phyloP scores from a whole-genome alignment of 2,797 vertebrate species.

The Rachycentron canadum region DNA sequence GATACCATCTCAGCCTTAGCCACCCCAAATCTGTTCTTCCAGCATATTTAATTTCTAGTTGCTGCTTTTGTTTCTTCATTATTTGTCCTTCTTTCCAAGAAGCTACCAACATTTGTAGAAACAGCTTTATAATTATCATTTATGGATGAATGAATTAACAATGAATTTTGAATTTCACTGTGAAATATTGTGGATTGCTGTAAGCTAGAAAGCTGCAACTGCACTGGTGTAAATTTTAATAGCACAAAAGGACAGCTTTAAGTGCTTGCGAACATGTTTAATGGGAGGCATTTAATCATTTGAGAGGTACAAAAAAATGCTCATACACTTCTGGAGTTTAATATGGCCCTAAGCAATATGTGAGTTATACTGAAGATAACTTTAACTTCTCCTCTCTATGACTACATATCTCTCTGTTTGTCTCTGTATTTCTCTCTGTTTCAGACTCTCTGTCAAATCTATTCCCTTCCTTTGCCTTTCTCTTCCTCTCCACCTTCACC shows the following conservation, averaged over 20 bases:
- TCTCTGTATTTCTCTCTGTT: slow-evolving; percentile 7
- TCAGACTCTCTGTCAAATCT: slow-evolving; percentile 25
- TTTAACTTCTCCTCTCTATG: slow-evolving; percentile 14
- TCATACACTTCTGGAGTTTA: slow-evolving; percentile 12
- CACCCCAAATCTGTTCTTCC: neutral
- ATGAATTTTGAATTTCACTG: slow-evolving; percentile 12
- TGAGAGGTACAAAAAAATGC: slow-evolving; percentile 19
- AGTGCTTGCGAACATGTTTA: slow-evolving; percentile 30
- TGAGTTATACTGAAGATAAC: slow-evolving; percentile 18
- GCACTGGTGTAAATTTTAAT: slow-evolving; percentile 27
- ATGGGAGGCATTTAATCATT: slow-evolving; percentile 43
- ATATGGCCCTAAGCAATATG: slow-evolving; percentile 28
- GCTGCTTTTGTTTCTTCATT: slow-evolving; percentile 15
- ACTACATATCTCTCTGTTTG: neutral
- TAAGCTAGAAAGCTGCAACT: slow-evolving; percentile 9
- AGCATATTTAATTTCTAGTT: slow-evolving; percentile 9
- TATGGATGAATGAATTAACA: slow-evolving; percentile 10
- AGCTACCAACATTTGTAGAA: neutral
- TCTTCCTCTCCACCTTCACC: slow-evolving; percentile 21
- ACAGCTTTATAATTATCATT: slow-evolving; percentile 19
- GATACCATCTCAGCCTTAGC: neutral
- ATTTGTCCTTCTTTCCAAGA: slow-evolving; percentile 7
- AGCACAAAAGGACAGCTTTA: slow-evolving; percentile 26
- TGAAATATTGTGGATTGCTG: slow-evolving; percentile 13
- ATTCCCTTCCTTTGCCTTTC: slow-evolving; percentile 21